Conservation (phyloP, 2,888 invertebrate genomes). For the Cosmia trapezina region DNA sequence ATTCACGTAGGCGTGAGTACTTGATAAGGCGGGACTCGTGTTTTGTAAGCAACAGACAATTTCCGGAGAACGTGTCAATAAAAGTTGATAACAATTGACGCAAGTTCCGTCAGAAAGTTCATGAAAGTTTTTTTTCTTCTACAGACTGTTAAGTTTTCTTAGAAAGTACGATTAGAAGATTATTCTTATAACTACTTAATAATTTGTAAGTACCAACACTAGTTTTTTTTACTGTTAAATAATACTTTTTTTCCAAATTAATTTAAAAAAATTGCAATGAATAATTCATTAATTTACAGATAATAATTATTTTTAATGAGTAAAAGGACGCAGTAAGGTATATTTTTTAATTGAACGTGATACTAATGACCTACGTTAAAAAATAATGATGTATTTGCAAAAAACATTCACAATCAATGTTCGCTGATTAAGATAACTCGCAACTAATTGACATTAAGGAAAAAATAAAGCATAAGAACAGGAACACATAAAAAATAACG, state of each 20-base stretch:
- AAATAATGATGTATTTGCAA: slow-evolving; percentile 45
- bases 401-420: slow-evolving; percentile 44
- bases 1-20: slow-evolving; percentile 42
- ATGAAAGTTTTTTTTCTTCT: not conserved
- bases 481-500: slow-evolving; percentile 28
- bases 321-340: slow-evolving; percentile 19
- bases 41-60: slow-evolving; percentile 52
- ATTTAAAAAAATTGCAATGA: slow-evolving; percentile 12
- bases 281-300: slow-evolving; percentile 7
- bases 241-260: not conserved
- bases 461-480: slow-evolving; percentile 30
- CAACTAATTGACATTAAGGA: slow-evolving; percentile 44
- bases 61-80: slow-evolving; percentile 49
- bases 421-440: slow-evolving; percentile 43
- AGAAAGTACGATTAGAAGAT: not conserved
- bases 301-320: slow-evolving; percentile 48
- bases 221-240: not conserved
- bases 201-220: not conserved
- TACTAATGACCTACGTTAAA: slow-evolving; percentile 44
- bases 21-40: slow-evolving; percentile 48
- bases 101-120: slow-evolving; percentile 43
- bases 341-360: slow-evolving; percentile 35
- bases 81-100: slow-evolving; percentile 55
- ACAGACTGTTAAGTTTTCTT: not conserved
- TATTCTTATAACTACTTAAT: not conserved